A percentile compares a stretch with the other conserved stretches of the same genome.
Evolutionary conservation across 1,140 invertebrate species (phyloP).

Genomic region (Drosophila rhopaloa): DNA sequence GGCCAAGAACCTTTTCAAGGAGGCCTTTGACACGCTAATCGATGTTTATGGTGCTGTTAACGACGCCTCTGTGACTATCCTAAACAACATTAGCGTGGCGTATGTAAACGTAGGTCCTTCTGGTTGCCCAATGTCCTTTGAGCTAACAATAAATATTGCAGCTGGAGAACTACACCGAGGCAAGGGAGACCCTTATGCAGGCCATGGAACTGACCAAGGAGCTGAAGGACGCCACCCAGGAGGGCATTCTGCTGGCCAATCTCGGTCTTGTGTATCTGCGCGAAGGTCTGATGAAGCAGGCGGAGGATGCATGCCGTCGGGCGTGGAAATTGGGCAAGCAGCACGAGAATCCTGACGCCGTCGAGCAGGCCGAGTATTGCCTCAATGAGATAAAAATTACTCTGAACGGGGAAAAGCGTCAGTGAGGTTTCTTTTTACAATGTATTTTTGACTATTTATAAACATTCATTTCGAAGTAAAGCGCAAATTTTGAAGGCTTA

Average conservation of each 20-base stretch:
- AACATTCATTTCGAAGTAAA: slow-evolving; percentile 28
- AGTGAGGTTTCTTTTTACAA: slow-evolving; percentile 22
- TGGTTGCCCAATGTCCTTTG: rapidly evolving
- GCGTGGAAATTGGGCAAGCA: slow-evolving; percentile 89
- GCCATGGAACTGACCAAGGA: slow-evolving; percentile 89
- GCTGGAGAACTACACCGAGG: slow-evolving; percentile 88
- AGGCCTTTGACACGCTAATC: slow-evolving; percentile 89
- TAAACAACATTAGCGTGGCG: slow-evolving; percentile 94
- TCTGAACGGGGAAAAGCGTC: slow-evolving; percentile 28
- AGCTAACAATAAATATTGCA: slow-evolving; percentile 42
- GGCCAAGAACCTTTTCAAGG: slow-evolving; percentile 88
- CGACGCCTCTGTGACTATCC: slow-evolving; percentile 90
- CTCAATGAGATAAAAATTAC: slow-evolving; percentile 87
- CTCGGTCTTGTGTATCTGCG: slow-evolving; percentile 92
- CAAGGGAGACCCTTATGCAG: slow-evolving; percentile 89
- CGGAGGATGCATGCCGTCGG: slow-evolving; percentile 89
- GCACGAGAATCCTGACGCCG: slow-evolving; percentile 87
- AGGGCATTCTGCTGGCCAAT: slow-evolving; percentile 92
- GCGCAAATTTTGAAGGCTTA: slow-evolving; percentile 23
- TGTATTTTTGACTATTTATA: slow-evolving; percentile 41
- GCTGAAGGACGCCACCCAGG: slow-evolving; percentile 88
- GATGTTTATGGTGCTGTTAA: slow-evolving; percentile 88
- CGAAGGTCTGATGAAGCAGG: slow-evolving; percentile 89
- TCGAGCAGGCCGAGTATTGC: slow-evolving; percentile 89
- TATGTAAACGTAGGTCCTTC: slow-evolving; percentile 85